Conservation (phyloP, 2,113 vertebrate genomes). For the Apteryx owenii region DNA sequence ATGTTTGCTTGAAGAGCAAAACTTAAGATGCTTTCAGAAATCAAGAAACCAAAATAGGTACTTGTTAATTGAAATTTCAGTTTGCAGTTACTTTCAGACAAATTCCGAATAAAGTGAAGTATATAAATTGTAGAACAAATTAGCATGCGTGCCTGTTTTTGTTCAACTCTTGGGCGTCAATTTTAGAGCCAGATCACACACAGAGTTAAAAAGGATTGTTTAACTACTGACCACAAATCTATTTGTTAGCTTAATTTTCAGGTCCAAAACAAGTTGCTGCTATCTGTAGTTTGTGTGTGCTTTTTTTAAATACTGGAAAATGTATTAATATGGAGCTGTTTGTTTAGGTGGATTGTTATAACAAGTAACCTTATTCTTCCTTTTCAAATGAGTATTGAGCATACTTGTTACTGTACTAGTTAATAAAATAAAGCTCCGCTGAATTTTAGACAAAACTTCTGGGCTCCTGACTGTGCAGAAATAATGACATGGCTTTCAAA, state of each 20-base stretch:
- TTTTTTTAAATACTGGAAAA: not conserved
- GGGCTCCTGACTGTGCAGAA: not conserved
- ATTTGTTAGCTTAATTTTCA: not conserved
- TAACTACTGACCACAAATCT: not conserved
- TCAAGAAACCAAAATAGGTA: not conserved
- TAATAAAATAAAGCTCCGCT: not conserved
- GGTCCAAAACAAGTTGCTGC: not conserved
- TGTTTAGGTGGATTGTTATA: not conserved
- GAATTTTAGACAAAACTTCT: not conserved
- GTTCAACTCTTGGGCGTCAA: not conserved
- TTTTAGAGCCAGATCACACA: not conserved
- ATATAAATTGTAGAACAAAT: not conserved
- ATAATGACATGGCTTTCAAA: not conserved
- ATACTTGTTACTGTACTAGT: not conserved
- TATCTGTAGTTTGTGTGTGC: rapidly evolving
- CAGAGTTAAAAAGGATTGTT: not conserved
- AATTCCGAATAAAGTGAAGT: not conserved
- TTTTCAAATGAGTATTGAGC: not conserved
- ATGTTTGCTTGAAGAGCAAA: not conserved
- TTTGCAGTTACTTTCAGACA: not conserved
- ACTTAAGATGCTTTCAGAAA: not conserved
- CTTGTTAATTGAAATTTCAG: not conserved
- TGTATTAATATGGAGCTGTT: not conserved
- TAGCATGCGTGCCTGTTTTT: rapidly evolving
- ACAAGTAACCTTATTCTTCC: not conserved